Evolutionary conservation across 2,113 vertebrate genomes (phyloP).

Genomic region (Anhinga anhinga): DNA sequence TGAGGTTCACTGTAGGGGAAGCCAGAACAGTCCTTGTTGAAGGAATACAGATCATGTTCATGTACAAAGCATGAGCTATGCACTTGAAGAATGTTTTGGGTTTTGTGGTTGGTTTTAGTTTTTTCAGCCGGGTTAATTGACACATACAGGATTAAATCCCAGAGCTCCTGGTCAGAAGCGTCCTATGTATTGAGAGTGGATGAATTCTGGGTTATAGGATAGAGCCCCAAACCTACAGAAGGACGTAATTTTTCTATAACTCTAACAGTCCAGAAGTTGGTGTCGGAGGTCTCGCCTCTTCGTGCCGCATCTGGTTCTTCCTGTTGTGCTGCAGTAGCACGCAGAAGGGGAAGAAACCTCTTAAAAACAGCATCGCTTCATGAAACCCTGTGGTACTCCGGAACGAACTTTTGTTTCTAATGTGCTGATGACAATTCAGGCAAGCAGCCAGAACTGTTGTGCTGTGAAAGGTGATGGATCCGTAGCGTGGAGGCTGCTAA

Average conservation of each 20-base stretch:
- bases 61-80: background rate
- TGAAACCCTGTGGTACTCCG: background rate
- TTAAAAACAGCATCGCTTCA: background rate
- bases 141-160: background rate
- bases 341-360: background rate
- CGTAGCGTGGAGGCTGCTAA: background rate
- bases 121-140: background rate
- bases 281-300: background rate
- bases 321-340: background rate
- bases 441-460: background rate
- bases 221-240: background rate
- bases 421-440: background rate
- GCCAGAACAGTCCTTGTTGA: too few species aligned
- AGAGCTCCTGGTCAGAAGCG: background rate
- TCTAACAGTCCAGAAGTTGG: background rate
- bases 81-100: background rate
- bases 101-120: background rate
- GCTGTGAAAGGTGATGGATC: background rate
- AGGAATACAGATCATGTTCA: background rate
- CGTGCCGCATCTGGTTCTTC: background rate
- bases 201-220: background rate
- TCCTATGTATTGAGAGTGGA: rapidly evolving
- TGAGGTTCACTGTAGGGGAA: background rate
- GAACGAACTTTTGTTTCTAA: background rate
- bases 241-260: background rate